Conservation (phyloP, 2,888 invertebrate genomes). For the Melanchra persicariae region DNA sequence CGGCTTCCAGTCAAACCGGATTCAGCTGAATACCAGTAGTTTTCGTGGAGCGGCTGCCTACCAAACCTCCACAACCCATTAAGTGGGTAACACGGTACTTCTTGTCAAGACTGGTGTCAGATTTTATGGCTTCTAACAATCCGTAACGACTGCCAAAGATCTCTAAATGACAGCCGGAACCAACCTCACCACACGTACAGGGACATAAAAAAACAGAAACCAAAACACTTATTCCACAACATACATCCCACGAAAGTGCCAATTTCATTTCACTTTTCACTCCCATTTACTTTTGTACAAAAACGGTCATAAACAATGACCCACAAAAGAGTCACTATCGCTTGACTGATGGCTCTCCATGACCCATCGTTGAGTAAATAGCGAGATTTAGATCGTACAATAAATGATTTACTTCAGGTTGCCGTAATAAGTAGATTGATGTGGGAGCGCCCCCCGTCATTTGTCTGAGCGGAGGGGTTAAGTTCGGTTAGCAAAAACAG, state of each 20-base stretch:
- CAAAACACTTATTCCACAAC: conserved; percentile 5
- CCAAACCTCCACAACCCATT: too few species aligned
- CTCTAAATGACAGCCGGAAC: too few species aligned
- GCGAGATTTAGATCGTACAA: conserved; percentile 85
- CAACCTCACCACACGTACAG: too few species aligned
- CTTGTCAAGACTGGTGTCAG: too few species aligned
- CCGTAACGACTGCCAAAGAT: too few species aligned
- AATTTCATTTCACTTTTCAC: conserved; percentile 59
- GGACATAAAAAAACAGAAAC: not conserved
- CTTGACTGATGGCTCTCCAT: conserved; percentile 80
- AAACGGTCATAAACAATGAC: conserved; percentile 59
- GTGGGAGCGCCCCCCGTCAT: conserved; percentile 81
- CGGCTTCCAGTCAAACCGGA: too few species aligned
- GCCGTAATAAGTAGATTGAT: conserved; percentile 88
- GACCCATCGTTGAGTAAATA: conserved; percentile 86
- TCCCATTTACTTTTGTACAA: conserved; percentile 55
- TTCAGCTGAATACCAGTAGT: too few species aligned
- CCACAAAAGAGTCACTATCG: conserved; percentile 68
- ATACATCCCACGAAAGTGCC: conserved; percentile 15
- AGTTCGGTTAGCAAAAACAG: conserved; percentile 62
- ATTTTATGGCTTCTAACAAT: too few species aligned
- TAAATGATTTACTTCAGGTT: conserved; percentile 88
- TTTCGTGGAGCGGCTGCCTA: too few species aligned
- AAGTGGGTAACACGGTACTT: too few species aligned
- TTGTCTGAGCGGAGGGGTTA: conserved; percentile 77